phyloP scores from a whole-genome alignment of 2,797 vertebrate genomes.

The Antrozous pallidus region DNA sequence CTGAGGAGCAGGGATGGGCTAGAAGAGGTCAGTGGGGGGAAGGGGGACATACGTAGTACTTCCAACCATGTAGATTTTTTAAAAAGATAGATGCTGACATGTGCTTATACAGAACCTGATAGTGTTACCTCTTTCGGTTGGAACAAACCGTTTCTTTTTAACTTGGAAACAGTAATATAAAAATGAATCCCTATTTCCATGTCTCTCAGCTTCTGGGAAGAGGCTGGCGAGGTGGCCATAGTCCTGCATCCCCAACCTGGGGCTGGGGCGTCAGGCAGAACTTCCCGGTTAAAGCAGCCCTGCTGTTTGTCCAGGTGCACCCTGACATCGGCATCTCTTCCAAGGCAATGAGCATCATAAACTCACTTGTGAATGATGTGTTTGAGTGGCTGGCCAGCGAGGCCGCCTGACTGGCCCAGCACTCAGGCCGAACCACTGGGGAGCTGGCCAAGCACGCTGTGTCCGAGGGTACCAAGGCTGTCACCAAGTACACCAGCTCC shows the following conservation, averaged over 20 bases:
- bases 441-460: constrained; percentile 88
- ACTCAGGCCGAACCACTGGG: constrained; percentile 84
- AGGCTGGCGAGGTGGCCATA: neutral
- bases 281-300: neutral
- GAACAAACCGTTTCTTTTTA: neutral
- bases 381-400: constrained; percentile 88
- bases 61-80: too few species aligned
- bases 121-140: neutral
- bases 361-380: constrained; percentile 89
- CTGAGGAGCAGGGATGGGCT: neutral
- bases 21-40: too few species aligned
- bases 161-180: neutral
- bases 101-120: neutral
- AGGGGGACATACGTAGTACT: too few species aligned
- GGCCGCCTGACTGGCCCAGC: constrained; percentile 80
- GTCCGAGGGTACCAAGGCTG: constrained; percentile 88
- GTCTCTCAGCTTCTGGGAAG: neutral
- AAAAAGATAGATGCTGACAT: neutral
- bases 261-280: neutral
- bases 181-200: neutral
- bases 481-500: constrained; percentile 90
- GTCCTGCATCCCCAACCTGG: neutral
- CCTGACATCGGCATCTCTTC: constrained; percentile 89
- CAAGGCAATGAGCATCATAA: constrained; percentile 91
- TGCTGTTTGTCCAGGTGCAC: constrained; percentile 82